Evolutionary conservation across 2,888 invertebrate genomes (phyloP), one percentile per base, ranked within the genome.

Genomic region (Parnassius mnemosyne): DNA sequence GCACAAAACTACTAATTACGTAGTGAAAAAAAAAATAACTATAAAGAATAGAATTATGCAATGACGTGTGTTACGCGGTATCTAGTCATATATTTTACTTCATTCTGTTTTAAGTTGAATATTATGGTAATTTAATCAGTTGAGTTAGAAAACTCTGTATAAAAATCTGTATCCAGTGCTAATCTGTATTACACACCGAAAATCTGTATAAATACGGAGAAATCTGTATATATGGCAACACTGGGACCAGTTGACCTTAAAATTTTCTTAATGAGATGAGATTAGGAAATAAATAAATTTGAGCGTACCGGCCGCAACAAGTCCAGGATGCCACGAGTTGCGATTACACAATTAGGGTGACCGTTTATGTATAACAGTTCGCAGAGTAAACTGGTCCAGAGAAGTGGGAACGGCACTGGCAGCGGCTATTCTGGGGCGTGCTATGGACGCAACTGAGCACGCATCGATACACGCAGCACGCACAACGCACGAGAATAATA

Each of bases 341-440:
- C 70, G 70, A 71, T 85, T 83, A 77, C 83, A 79, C 79, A 83
- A 85, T 75, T 73, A 69, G 70, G 70, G 71, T 69, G 74, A 68
- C 73, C 73, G 79, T 76, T 80, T 80, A 81, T 71, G 73, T 78
- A 71, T 71, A 75, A 76, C 73, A 72, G 75, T 76, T 74, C 69
- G 69, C 68, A 71, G 66, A 72, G 72, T 70, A 69, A 74, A 74
- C 72, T 71, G 64, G 66, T 67, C 65, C 65, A 77, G 77, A 79
- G 75, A 70, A 74, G 78, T 74, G 72, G 79, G 80, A 70, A 78
- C 78, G 78, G 75, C 76, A 78, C 72, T 73, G 79, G 83, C n/a
- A n/a, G n/a, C 89, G 90, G 85, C 89, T 88, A 85, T 87, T 85
- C 89, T 82, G 84, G 87, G 71, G 82, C 83, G 84, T 83, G 85